A percentile compares a stretch with the other conserved stretches of the same genome.
Evolutionary conservation across 2,113 vertebrate genomes (phyloP).

Genomic region (Limanda limanda): DNA sequence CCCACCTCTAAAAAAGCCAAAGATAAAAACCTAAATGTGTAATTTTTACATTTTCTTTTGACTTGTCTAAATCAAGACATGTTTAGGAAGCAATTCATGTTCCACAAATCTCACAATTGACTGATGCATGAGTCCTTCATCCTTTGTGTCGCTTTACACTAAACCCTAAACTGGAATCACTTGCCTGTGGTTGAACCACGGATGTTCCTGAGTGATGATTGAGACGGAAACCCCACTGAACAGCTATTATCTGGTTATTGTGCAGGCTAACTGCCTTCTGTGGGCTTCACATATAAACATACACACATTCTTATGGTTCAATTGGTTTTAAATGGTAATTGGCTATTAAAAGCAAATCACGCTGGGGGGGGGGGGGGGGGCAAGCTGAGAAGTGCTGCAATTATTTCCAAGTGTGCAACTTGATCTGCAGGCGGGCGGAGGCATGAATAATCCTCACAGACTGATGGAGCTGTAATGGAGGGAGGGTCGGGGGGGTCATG

Average conservation of each 20-base stretch:
- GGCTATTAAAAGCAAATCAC: constrained; percentile 47
- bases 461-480: not conserved
- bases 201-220: constrained; percentile 26
- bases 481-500: not conserved
- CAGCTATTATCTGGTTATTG: constrained; percentile 49
- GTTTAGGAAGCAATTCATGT: not conserved
- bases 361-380: not conserved
- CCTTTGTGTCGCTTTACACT: not conserved
- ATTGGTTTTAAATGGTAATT: constrained; percentile 34
- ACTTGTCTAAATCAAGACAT: no score
- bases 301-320: constrained; percentile 27
- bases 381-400: constrained; percentile 11
- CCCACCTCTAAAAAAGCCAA: no score
- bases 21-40: no score
- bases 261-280: constrained; percentile 29
- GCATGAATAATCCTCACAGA: constrained; percentile 12
- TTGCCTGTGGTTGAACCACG: constrained; percentile 40
- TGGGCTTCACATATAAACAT: constrained; percentile 26
- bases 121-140: no score
- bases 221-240: constrained; percentile 34
- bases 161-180: not conserved
- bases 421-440: not conserved
- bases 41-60: no score
- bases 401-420: constrained; percentile 28
- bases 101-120: not conserved